Conservation (phyloP, 2,888 invertebrate genomes). For the Epinotia demarniana region DNA sequence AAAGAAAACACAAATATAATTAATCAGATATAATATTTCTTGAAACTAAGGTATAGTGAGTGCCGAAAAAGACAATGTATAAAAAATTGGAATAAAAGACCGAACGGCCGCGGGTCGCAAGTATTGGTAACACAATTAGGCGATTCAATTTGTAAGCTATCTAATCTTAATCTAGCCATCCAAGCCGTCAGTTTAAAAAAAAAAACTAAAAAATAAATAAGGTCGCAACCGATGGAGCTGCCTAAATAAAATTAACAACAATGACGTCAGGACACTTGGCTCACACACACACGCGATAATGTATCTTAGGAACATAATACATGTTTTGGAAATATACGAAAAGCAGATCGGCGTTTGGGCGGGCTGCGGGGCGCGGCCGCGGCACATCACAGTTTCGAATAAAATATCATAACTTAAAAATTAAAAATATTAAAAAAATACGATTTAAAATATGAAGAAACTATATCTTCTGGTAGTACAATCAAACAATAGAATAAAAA, state of each 20-base stretch:
- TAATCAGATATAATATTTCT: constrained; percentile 38
- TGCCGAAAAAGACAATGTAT: constrained; percentile 42
- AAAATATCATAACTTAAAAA: too few relatives aligned
- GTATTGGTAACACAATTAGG: constrained; percentile 64
- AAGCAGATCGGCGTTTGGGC: constrained; percentile 13
- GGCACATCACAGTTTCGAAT: too few relatives aligned
- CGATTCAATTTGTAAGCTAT: constrained; percentile 59
- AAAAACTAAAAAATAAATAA: constrained; percentile 45
- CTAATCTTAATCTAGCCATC: constrained; percentile 51
- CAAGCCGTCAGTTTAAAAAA: constrained; percentile 52
- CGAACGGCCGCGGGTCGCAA: constrained; percentile 36
- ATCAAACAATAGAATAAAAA: too few relatives aligned
- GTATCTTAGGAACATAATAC: constrained; percentile 38
- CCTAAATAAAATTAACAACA: constrained; percentile 73
- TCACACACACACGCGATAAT: constrained; percentile 43
- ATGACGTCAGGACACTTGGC: constrained; percentile 45
- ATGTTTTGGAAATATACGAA: constrained; percentile 24
- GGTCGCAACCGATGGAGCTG: constrained; percentile 66
- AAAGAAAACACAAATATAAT: constrained; percentile 52
- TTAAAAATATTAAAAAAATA: too few relatives aligned
- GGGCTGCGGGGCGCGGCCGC: constrained; percentile 2
- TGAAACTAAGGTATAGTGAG: constrained; percentile 35
- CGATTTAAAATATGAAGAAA: too few relatives aligned
- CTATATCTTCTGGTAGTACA: too few relatives aligned
- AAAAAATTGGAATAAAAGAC: constrained; percentile 40